Conservation (phyloP, 2,888 invertebrate genomes). For the Nomada fucata region DNA sequence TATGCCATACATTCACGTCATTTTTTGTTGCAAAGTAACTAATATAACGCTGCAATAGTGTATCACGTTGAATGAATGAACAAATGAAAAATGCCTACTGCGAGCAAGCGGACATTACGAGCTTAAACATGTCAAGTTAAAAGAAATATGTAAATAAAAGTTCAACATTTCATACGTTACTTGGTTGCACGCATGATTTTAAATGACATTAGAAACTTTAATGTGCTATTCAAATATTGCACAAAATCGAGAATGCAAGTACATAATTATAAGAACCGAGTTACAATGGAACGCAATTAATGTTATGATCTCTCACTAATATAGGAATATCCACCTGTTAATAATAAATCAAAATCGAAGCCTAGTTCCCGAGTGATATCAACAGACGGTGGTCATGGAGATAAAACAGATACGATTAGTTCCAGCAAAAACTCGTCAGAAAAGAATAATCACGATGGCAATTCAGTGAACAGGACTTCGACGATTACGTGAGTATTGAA, state of each 20-base stretch:
- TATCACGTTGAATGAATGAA: too few relatives aligned
- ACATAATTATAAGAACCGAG: not conserved
- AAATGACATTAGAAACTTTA: not conserved
- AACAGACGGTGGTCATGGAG: conserved; percentile 81
- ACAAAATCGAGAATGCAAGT: not conserved
- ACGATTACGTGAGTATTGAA: conserved; percentile 87
- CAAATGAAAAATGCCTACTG: not conserved
- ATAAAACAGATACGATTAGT: conserved; percentile 83
- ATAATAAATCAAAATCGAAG: conserved; percentile 86
- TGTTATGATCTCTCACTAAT: conserved; percentile 35
- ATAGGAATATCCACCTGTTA: conserved; percentile 87
- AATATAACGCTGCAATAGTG: not conserved
- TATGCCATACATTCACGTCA: not conserved
- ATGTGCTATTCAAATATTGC: not conserved
- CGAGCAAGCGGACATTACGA: conserved; percentile 24
- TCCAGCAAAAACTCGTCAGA: conserved; percentile 80
- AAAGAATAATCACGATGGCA: conserved; percentile 81
- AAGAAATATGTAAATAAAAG: conserved; percentile 8
- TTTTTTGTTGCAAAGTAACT: not conserved
- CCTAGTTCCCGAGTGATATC: conserved; percentile 83
- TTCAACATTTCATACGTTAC: conserved; percentile 15
- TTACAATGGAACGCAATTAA: conserved; percentile 1
- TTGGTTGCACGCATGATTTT: conserved; percentile 62
- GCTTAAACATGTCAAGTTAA: conserved; percentile 13
- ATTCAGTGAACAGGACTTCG: conserved; percentile 85